These are phyloP conservation scores for Synanthedon tipuliformis DNA, from an alignment of 2,888 invertebrate genomes.

Conservation along the genomic window DNA sequence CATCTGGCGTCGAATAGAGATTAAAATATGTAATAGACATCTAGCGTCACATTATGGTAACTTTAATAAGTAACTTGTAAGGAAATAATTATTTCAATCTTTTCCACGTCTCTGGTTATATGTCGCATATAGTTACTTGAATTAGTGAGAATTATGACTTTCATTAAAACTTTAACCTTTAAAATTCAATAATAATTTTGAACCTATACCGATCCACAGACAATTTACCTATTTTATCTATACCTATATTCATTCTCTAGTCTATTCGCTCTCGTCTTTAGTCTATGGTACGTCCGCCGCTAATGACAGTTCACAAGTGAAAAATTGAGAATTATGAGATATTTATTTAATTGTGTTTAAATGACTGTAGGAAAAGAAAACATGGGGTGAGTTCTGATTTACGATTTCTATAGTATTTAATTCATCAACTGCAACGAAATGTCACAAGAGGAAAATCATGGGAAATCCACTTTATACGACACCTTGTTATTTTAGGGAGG, in stretches of 20 bases:
- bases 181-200: background rate
- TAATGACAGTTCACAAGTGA: conserved; percentile 42
- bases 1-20: conserved; percentile 3
- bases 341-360: conserved; percentile 62
- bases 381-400: conserved; percentile 76
- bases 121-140: too few species aligned
- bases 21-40: background rate
- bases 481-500: conserved; percentile 65
- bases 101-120: too few species aligned
- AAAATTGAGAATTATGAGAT: conserved; percentile 48
- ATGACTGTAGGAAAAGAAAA: conserved; percentile 86
- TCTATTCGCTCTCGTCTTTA: conserved; percentile 11
- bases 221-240: background rate
- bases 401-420: conserved; percentile 8
- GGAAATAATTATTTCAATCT: too few species aligned
- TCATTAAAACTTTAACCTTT: background rate
- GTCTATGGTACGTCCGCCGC: conserved; percentile 36
- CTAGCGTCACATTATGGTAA: background rate
- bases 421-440: conserved; percentile 2
- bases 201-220: background rate
- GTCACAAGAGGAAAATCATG: conserved; percentile 7
- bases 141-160: background rate
- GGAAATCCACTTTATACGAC: conserved; percentile 33
- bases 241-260: background rate
- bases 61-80: too few species aligned